These are phyloP conservation scores for Oxycera nigricornis DNA, from an alignment of 2,888 invertebrate species.

Conservation along the genomic window DNA sequence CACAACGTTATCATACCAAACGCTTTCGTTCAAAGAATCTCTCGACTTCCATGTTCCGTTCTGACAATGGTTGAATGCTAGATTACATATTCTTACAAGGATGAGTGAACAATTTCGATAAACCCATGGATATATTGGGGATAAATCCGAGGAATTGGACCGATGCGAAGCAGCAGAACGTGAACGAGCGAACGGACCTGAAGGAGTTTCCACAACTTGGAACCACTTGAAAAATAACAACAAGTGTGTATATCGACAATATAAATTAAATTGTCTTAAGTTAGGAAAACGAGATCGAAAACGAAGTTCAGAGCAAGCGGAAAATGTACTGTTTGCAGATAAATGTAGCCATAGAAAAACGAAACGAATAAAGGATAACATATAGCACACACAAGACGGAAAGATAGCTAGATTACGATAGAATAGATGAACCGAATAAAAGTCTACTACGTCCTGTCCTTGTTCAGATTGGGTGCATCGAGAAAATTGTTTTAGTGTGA, in stretches of 20 bases:
- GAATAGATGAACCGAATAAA: slow-evolving; percentile 17
- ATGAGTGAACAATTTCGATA: slow-evolving; percentile 46
- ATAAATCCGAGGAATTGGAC: slow-evolving; percentile 39
- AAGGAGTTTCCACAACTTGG: slow-evolving; percentile 25
- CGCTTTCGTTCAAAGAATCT: slow-evolving; percentile 36
- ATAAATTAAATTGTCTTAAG: slow-evolving; percentile 41
- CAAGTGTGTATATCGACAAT: slow-evolving; percentile 34
- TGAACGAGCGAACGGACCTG: not conserved
- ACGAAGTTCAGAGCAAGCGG: slow-evolving; percentile 1
- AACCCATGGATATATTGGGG: slow-evolving; percentile 41
- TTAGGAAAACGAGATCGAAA: slow-evolving; percentile 20
- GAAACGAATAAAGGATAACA: slow-evolving; percentile 13
- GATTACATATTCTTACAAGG: slow-evolving; percentile 46
- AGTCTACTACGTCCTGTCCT: not conserved
- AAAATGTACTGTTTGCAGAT: not conserved
- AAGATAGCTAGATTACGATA: slow-evolving; percentile 4
- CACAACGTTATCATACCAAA: slow-evolving; percentile 8
- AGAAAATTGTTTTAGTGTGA: slow-evolving; percentile 24
- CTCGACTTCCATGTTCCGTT: slow-evolving; percentile 14
- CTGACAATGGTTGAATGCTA: slow-evolving; percentile 20
- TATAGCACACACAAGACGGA: not conserved
- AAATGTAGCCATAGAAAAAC: not conserved
- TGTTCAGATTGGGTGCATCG: slow-evolving; percentile 10
- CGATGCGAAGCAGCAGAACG: slow-evolving; percentile 8
- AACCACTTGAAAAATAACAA: slow-evolving; percentile 28